Evolutionary conservation across 2,113 vertebrate species (phyloP).

Genomic region (Cricetomys ansorgei): DNA sequence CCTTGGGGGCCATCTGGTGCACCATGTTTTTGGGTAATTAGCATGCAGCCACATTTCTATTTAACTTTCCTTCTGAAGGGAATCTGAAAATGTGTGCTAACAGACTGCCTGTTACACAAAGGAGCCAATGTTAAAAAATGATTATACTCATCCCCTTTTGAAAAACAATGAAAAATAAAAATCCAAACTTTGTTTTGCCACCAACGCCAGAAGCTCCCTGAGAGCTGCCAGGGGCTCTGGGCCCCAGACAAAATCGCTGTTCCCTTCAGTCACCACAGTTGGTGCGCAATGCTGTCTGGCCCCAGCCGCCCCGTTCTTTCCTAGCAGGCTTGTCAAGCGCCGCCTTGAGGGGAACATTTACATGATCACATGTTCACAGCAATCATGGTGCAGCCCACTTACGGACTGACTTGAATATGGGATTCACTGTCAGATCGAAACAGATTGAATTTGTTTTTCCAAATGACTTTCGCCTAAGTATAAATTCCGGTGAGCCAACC

Average conservation of each 20-base stretch:
- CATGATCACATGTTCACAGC: neutral
- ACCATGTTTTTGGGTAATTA: conserved; percentile 82
- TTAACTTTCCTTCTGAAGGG: conserved; percentile 74
- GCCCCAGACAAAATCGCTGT: conserved; percentile 56
- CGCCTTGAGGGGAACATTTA: conserved; percentile 27
- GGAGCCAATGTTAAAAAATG: conserved; percentile 73
- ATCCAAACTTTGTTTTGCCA: conserved; percentile 78
- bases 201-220: conserved; percentile 74
- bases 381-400: neutral
- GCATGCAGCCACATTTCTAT: conserved; percentile 77
- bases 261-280: conserved; percentile 69
- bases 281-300: conserved; percentile 38
- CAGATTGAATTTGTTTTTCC: conserved; percentile 75
- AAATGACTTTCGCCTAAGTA: conserved; percentile 59
- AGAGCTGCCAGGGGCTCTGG: conserved; percentile 61
- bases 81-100: conserved; percentile 81
- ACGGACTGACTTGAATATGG: conserved; percentile 15
- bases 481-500: conserved; percentile 63
- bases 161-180: conserved; percentile 65
- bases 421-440: conserved; percentile 41
- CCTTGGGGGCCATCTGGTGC: conserved; percentile 78
- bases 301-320: neutral
- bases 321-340: conserved; percentile 48
- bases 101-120: conserved; percentile 78
- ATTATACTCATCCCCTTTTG: conserved; percentile 58